Percentiles rank a stretch among this genome's conserved stretches.
Evolutionary conservation across 2,113 vertebrate genomes (phyloP).

Genomic region (Strix uralensis): DNA sequence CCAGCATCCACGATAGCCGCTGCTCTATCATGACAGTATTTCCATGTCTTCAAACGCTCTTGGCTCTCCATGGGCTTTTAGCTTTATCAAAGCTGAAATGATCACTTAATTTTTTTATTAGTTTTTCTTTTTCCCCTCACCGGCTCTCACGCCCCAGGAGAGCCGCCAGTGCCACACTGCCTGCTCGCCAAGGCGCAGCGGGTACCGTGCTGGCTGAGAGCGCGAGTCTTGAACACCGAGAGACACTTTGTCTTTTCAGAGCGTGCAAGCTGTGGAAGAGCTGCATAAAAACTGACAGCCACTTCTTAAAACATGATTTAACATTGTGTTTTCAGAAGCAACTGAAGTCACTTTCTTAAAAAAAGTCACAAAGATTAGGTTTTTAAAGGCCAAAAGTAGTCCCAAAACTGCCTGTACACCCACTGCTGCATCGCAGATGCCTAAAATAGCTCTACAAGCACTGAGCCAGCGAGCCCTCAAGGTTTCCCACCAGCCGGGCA

Average conservation of each 20-base stretch:
- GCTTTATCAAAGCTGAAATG: not conserved
- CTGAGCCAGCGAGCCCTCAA: accelerated
- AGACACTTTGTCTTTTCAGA: not conserved
- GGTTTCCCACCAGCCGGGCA: not conserved
- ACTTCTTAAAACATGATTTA: too few relatives aligned
- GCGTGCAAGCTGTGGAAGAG: not conserved
- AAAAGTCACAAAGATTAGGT: not conserved
- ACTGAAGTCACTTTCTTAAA: not conserved
- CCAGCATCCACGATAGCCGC: accelerated
- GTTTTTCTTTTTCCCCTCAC: not conserved
- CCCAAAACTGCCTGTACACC: not conserved
- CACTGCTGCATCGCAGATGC: not conserved
- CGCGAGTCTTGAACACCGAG: not conserved
- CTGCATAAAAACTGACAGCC: not conserved
- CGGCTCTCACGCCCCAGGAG: accelerated
- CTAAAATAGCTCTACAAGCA: not conserved
- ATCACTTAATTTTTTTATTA: not conserved
- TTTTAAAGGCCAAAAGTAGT: not conserved
- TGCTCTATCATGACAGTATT: not conserved
- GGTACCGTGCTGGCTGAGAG: accelerated
- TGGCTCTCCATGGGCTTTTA: not conserved
- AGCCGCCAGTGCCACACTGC: accelerated
- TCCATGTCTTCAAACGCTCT: accelerated
- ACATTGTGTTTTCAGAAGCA: not conserved
- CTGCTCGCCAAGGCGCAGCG: accelerated